Base-by-base conservation (phyloP, 2,113 vertebrate species). In the Gallinago jamesoni region DNA sequence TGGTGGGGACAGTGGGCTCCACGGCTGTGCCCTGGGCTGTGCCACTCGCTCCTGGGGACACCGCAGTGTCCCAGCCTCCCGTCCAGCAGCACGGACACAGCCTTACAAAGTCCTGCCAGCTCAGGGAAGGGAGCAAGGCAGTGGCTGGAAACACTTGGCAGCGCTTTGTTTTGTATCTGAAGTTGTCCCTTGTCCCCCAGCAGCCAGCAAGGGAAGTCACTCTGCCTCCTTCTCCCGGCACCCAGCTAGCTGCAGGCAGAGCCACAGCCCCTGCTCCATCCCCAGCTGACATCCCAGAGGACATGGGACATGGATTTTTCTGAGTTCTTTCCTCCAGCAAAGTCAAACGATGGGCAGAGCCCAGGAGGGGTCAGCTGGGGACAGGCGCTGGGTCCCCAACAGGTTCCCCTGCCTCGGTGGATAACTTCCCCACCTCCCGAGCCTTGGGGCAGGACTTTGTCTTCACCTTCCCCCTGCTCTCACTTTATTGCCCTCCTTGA, bases 1-100 rank as follows among this genome's bases (percentile, higher is more conserved):
- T 2, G 43, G 0, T 2, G 43, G 37, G 73, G 30, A 53, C 15
- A 6, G 41, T 2, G 10, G 45, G 45, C 30, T 88, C 27, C 3
- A 17, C 41, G 39, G 33, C 60, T 35, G 17, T 64, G 50, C 45
- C 27, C 3, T 14, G 37, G 39, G 33, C 60, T 35, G 17, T 64
- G 50, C 45, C 17, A 12, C 41, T 78, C 2, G 0, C n/a, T 75
- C 20, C 21, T 31, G 52, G 56, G 47, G n/a, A 53, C 56, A 41
- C 24, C 3, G 3, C 31, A 9, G 28, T 27, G 50, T 43, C 28
- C n/a, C 83, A 70, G 1, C 12, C 30, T 60, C 68, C 35, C 2
- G 12, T 45, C 37, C 63, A 66, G 25, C 64, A 62, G 59, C 55
- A 47, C 0, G 10, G 80, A 56, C 9, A n/a, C 3, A 8, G 35